Percentiles rank a stretch among this genome's conserved stretches.
Conservation (phyloP, 30 jellyfish, hydroid and myxozoan species). For the Morbakka virulenta region DNA sequence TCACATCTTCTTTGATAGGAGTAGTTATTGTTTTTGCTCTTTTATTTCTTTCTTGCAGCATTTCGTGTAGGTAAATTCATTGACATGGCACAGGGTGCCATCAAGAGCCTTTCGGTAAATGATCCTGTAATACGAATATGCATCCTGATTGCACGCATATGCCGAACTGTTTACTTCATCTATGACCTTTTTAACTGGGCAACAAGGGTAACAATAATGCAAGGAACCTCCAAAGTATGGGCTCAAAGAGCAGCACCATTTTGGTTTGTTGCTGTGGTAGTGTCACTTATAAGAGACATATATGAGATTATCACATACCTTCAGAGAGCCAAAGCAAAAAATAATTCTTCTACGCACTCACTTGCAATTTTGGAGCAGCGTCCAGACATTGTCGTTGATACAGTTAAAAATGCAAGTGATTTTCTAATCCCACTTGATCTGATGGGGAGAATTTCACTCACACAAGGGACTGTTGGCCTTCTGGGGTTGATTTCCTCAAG, state of each 20-base stretch:
- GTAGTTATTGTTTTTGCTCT: too few relatives aligned
- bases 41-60: slow-evolving; percentile 39
- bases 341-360: slow-evolving; percentile 18
- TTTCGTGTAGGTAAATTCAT: slow-evolving; percentile 82
- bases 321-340: slow-evolving; percentile 44
- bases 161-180: slow-evolving; percentile 65
- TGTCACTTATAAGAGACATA: slow-evolving; percentile 65
- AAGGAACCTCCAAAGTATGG: slow-evolving; percentile 65
- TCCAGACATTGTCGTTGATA: slow-evolving; percentile 70
- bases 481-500: slow-evolving; percentile 76
- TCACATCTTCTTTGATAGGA: too few relatives aligned
- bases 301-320: slow-evolving; percentile 64
- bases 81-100: slow-evolving; percentile 88
- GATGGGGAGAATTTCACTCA: slow-evolving; percentile 64
- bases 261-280: slow-evolving; percentile 84
- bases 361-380: slow-evolving; percentile 32
- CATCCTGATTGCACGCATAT: slow-evolving; percentile 61
- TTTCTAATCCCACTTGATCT: slow-evolving; percentile 57
- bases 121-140: slow-evolving; percentile 85
- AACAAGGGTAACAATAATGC: slow-evolving; percentile 70
- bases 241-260: slow-evolving; percentile 68
- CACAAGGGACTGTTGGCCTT: slow-evolving; percentile 70
- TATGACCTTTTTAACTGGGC: slow-evolving; percentile 87
- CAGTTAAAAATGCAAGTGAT: slow-evolving; percentile 62
- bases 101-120: slow-evolving; percentile 46